A percentile compares a stretch with the other conserved stretches of the same genome.
Evolutionary conservation across 2,797 vertebrate species (phyloP).

Genomic region (Betta splendens): DNA sequence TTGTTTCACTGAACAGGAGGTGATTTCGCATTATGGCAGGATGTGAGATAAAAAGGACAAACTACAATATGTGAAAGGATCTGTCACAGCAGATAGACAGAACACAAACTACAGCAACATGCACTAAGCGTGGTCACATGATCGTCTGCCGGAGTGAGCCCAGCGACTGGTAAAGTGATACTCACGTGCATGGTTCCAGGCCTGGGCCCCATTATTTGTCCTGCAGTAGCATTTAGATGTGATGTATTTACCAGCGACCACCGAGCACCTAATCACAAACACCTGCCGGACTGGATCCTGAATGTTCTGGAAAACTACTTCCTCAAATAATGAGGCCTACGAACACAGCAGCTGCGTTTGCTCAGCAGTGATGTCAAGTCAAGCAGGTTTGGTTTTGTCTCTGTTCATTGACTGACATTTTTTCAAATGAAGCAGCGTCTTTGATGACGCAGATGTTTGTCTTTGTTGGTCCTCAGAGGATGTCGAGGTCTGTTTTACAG

Average conservation of each 20-base stretch:
- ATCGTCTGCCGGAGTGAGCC: neutral
- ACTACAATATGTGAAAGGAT: too few relatives aligned
- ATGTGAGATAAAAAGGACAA: too few relatives aligned
- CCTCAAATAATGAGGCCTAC: neutral
- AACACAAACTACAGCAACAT: neutral
- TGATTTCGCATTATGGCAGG: too few relatives aligned
- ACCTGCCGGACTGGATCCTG: slow-evolving; percentile 25
- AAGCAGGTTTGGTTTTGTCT: neutral
- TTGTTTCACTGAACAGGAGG: too few relatives aligned
- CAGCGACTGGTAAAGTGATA: slow-evolving; percentile 3
- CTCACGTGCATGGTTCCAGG: neutral
- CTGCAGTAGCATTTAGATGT: slow-evolving; percentile 30
- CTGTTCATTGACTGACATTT: slow-evolving; percentile 9
- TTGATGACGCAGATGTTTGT: slow-evolving; percentile 43
- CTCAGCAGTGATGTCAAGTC: neutral
- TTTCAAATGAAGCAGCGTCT: slow-evolving; percentile 13
- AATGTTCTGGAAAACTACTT: slow-evolving; percentile 8
- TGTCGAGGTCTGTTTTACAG: slow-evolving; percentile 25
- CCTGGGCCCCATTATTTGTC: slow-evolving; percentile 31
- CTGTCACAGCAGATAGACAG: too few relatives aligned
- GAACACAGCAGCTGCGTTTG: slow-evolving; percentile 20
- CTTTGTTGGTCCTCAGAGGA: slow-evolving; percentile 7
- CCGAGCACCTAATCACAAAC: slow-evolving; percentile 28
- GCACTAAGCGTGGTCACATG: neutral
- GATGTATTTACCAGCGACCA: slow-evolving; percentile 40